Conservation (phyloP, 2,888 invertebrate species). For the Urechis unicinctus region DNA sequence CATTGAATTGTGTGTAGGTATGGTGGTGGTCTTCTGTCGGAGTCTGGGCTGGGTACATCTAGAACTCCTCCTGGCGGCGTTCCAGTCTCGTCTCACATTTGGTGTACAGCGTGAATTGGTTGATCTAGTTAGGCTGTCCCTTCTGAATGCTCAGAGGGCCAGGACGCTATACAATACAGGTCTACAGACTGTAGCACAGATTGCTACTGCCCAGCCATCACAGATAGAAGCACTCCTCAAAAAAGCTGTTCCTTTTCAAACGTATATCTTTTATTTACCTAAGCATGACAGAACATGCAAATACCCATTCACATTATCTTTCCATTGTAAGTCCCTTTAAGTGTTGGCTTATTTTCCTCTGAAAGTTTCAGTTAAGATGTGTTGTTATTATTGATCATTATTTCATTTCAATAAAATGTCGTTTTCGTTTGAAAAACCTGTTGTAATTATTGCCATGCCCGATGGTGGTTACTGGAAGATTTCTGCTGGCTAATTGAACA, state of each 20-base stretch:
- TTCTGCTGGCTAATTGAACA: too few relatives aligned
- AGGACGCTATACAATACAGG: slow-evolving; percentile 46
- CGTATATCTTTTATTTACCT: slow-evolving; percentile 49
- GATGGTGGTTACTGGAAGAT: too few relatives aligned
- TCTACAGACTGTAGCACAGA: slow-evolving; percentile 67
- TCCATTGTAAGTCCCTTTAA: slow-evolving; percentile 1
- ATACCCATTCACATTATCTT: too few relatives aligned
- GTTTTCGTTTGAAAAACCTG: too few relatives aligned
- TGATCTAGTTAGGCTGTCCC: slow-evolving; percentile 74
- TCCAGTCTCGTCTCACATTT: slow-evolving; percentile 88
- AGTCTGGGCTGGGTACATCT: slow-evolving; percentile 88
- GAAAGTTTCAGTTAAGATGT: too few relatives aligned
- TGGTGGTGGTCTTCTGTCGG: slow-evolving; percentile 92
- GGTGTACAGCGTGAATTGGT: slow-evolving; percentile 87
- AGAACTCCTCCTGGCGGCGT: slow-evolving; percentile 81
- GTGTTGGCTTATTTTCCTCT: too few relatives aligned
- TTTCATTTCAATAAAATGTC: too few relatives aligned
- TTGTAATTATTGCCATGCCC: too few relatives aligned
- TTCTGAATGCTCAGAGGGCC: slow-evolving; percentile 69
- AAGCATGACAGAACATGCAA: too few relatives aligned
- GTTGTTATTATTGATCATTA: too few relatives aligned
- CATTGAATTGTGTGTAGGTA: slow-evolving; percentile 59
- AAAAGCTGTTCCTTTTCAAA: slow-evolving; percentile 78
- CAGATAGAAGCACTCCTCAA: slow-evolving; percentile 71
- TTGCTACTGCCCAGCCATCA: slow-evolving; percentile 68